Evolutionary conservation across 2,888 invertebrate genomes (phyloP), one percentile per base, ranked within the genome.

Genomic region (Drosophila demipolita): DNA sequence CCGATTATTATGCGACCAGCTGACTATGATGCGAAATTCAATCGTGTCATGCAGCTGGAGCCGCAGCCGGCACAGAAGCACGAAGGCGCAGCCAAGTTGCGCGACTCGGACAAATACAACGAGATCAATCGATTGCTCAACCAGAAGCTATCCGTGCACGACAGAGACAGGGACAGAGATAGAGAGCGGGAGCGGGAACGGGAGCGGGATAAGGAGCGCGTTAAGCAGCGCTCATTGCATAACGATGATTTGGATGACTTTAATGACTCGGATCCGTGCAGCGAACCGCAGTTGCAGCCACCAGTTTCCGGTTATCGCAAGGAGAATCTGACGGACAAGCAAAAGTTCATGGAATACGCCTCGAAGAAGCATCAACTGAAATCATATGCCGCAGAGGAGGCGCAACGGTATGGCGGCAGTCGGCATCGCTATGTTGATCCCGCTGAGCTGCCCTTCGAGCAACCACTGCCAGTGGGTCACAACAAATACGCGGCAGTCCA

Each of bases 251-350:
- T 83, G 42, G 90, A 91, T 29, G 91, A 91, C 9, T 91, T 89
- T 55, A 91, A 90, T 36, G 92, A 93, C 36, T 90, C 92, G 6
- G 92, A 92, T 66, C 88, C 84, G 48, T 79, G 90, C 48, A 87
- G 73, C 3, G 83, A 90, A 52, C 84, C 85, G 32, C 67, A 71
- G 26, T 71, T 73, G 42, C 75, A 69, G 60, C 57, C 29, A n/a
- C 57, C 62, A 6, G 12, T 45, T 6, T 54, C 58, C 1, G 78
- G 77, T 45, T 92, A 91, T 53, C 92, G 90, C 73, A 92, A 93
- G 60, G 92, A 93, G 72, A 93, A 93, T 76, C 87, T 93, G 36
- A 93, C 93, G 3, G 93, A 93, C 62, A 93, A 92, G 70, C 93
- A 93, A 33, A 93, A 93, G 66, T 93, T 92, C 75, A 90, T 92